These are phyloP conservation scores for Ochotona princeps DNA, from an alignment of 2,113 vertebrate species.

Conservation along the genomic window DNA sequence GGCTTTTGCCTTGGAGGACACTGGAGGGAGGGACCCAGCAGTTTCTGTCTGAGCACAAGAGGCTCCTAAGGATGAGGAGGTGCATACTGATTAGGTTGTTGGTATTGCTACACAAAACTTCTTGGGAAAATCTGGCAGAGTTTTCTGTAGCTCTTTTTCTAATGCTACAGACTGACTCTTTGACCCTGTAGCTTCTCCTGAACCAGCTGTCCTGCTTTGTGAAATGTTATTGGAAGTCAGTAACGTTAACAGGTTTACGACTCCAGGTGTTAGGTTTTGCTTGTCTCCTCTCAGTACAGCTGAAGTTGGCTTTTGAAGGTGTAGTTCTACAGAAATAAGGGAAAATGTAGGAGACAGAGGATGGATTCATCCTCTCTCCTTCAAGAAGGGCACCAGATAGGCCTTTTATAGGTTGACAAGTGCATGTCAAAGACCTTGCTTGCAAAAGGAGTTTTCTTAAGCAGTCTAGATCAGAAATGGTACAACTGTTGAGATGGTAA, in stretches of 20 bases:
- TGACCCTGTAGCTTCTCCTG: background rate
- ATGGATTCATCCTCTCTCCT: background rate
- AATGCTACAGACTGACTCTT: background rate
- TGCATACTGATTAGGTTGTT: background rate
- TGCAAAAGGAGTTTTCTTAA: background rate
- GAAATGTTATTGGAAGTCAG: slow-evolving; percentile 37
- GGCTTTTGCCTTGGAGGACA: background rate
- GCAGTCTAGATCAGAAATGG: background rate
- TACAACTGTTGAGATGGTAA: background rate
- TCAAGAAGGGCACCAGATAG: background rate
- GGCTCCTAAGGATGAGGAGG: slow-evolving; percentile 24
- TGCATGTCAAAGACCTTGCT: slow-evolving; percentile 5
- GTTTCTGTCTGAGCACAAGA: slow-evolving; percentile 33
- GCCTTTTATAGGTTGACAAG: background rate
- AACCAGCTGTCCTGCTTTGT: background rate
- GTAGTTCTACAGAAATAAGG: background rate
- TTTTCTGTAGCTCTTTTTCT: background rate
- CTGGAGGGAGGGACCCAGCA: background rate
- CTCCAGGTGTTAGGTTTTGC: slow-evolving; percentile 12
- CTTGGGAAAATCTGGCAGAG: background rate
- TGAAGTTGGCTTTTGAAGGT: slow-evolving; percentile 56
- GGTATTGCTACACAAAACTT: slow-evolving; percentile 14
- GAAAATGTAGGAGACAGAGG: background rate
- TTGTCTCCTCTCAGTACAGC: background rate
- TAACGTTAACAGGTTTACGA: background rate